A percentile compares a stretch with the other conserved stretches of the same genome.
Evolutionary conservation across 1,140 invertebrate species (phyloP).

Genomic region (Pseudomyrmex pallidus): DNA sequence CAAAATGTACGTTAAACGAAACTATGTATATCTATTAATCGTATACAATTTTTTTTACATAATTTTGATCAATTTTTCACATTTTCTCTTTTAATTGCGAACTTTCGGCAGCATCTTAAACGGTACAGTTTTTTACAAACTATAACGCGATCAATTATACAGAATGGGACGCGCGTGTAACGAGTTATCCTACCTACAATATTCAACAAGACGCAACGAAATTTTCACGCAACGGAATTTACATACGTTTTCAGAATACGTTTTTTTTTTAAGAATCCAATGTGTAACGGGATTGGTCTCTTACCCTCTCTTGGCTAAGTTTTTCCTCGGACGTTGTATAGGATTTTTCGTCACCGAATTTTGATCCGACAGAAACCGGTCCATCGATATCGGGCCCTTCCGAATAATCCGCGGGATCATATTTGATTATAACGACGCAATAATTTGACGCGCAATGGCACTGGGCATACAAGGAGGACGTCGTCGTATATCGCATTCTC

Average conservation of each 20-base stretch:
- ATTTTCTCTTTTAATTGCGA: too few relatives aligned
- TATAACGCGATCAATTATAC: too few relatives aligned
- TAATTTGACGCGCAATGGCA: conserved; percentile 51
- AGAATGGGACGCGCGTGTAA: too few relatives aligned
- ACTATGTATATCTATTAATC: too few relatives aligned
- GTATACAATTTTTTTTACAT: too few relatives aligned
- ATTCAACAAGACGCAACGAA: neutral
- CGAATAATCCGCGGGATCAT: conserved; percentile 21
- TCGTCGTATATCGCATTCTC: conserved; percentile 29
- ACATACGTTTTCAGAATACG: neutral
- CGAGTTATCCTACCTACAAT: too few relatives aligned
- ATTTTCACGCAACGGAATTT: conserved; percentile 4
- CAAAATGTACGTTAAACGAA: too few relatives aligned
- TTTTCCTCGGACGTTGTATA: neutral
- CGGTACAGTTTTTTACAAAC: too few relatives aligned
- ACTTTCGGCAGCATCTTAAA: too few relatives aligned
- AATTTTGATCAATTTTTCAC: too few relatives aligned
- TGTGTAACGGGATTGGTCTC: neutral
- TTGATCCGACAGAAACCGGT: neutral
- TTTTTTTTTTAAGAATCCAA: neutral
- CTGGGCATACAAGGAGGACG: conserved; percentile 39
- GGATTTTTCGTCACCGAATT: neutral
- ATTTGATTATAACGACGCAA: conserved; percentile 22
- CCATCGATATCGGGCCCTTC: conserved; percentile 10
- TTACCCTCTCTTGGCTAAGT: conserved; percentile 14